Conservation (phyloP, 2,113 vertebrate genomes). For the Rutilus rutilus region DNA sequence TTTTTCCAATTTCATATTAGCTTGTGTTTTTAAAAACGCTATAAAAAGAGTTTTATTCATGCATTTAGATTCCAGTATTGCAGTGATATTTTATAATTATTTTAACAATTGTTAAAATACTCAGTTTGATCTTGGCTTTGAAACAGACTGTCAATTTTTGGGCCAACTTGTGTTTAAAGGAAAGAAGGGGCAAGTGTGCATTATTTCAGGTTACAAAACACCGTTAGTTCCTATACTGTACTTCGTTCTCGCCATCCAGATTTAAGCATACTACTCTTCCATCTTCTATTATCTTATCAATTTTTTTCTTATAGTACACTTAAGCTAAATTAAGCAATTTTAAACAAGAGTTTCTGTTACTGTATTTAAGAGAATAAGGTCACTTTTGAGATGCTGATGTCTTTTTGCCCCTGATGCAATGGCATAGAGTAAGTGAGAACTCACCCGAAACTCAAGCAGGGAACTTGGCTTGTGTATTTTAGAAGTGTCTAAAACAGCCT, state of each 20-base stretch:
- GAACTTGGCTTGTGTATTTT: neutral
- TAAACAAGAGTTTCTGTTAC: neutral
- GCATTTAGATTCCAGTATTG: neutral
- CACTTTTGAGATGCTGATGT: neutral
- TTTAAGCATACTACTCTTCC: neutral
- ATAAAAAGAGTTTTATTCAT: neutral
- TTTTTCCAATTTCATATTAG: neutral
- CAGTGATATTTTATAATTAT: neutral
- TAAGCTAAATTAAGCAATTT: neutral
- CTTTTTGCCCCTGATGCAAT: neutral
- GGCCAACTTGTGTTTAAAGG: too few species aligned
- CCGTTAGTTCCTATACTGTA: too few species aligned
- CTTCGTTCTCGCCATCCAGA: neutral
- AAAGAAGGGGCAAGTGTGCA: neutral
- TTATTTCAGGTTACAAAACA: neutral
- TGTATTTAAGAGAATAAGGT: neutral
- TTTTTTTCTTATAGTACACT: neutral
- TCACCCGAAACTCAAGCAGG: neutral
- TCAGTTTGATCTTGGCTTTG: neutral
- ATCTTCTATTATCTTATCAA: neutral
- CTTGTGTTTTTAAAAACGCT: neutral
- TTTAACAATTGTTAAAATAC: neutral
- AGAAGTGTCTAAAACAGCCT: neutral
- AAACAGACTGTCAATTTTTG: neutral
- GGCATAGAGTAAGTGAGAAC: neutral